Evolutionary conservation across 2,113 vertebrate species (phyloP), one percentile per base, ranked within the genome.

Genomic region (Origma solitaria): DNA sequence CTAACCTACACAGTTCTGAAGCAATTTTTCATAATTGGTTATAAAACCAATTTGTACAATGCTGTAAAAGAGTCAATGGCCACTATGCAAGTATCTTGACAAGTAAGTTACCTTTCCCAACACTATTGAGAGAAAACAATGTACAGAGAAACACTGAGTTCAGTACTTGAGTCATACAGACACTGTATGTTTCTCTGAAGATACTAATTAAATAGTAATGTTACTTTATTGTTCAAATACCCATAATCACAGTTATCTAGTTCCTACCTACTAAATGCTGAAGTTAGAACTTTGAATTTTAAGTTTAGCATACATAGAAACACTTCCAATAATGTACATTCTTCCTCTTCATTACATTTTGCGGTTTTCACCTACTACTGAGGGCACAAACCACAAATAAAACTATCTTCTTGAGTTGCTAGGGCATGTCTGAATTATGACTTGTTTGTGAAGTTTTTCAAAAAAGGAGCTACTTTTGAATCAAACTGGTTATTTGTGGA

Each of bases 211-310:
- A 61, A 87, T 8, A 76, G 37, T 11, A 81, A 15, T 9, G 10
- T 49, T 75, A 65, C 15, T 73, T 80, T 70, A 57, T 82, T 87
- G 79, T 23, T 84, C 15, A 57, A 89, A 94, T 27, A 85, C 3
- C 10, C 18, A 42, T 38, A 25, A 88, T 21, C 35, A 69, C 15
- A 53, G 37, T 30, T 50, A 71, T 4, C n/a, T 61, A 57, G 30
- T 20, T 23, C 27, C 33, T 44, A 78, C 5, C n/a, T 40, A 71
- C 16, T 40, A 83, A 84, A 92, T 9, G 31, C 8, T 58, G 20
- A 69, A 49, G 22, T 58, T 30, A 42, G 23, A 53, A 56, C 23
- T 65, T 14, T 8, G 33, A 73, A 56, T 87, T 86, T 80, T 65
- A 88, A 58, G 30, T 62, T 88, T 42, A 73, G 25, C 42, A 44